These are phyloP conservation scores for Neuroterus valhalla DNA, from an alignment of 1,140 invertebrate species.

Conservation along the genomic window DNA sequence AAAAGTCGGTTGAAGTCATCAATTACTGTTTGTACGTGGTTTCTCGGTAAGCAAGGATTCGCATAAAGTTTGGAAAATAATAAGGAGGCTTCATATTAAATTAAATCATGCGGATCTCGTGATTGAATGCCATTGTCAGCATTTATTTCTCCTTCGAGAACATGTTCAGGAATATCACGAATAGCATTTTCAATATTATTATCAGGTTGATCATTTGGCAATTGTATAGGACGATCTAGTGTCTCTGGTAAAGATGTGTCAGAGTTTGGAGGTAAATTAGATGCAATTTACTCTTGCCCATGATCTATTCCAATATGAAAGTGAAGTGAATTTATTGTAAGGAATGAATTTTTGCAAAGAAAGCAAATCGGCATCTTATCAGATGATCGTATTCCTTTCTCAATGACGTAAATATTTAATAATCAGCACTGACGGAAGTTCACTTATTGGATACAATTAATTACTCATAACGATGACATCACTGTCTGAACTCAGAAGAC, in stretches of 20 bases:
- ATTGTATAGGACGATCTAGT: neutral
- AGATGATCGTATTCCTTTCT: neutral
- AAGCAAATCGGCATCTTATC: neutral
- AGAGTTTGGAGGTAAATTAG: conserved; percentile 8
- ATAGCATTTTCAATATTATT: neutral
- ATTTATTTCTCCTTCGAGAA: neutral
- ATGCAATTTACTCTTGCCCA: neutral
- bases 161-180: neutral
- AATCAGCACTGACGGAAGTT: no score
- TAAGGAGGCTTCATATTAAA: neutral
- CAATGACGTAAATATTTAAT: no score
- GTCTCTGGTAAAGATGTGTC: neutral
- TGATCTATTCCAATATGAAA: neutral
- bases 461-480: no score
- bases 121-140: neutral
- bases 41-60: conserved; percentile 33
- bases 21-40: conserved; percentile 36
- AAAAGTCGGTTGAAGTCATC: conserved; percentile 17
- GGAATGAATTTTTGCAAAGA: neutral
- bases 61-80: conserved; percentile 39
- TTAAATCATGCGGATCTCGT: neutral
- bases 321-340: neutral
- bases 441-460: no score
- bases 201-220: neutral
- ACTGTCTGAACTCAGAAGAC: no score